These are phyloP conservation scores for Drosophila atripex DNA, from an alignment of 2,888 invertebrate species.

Conservation along the genomic window DNA sequence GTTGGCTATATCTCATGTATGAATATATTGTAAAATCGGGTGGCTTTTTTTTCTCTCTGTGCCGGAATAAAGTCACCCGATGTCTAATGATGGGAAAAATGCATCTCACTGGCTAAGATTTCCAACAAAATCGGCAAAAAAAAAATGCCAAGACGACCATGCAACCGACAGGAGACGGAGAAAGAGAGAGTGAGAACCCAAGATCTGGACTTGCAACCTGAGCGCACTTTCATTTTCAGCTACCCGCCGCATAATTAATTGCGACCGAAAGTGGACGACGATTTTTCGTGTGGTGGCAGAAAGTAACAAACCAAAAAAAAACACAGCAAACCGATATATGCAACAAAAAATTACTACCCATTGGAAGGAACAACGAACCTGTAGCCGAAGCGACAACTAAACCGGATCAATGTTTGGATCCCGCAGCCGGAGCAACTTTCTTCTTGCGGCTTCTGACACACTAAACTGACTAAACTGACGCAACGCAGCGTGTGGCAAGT, in stretches of 20 bases:
- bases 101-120: slow-evolving; percentile 6
- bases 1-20: background rate
- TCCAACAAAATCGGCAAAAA: slow-evolving; percentile 20
- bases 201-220: slow-evolving; percentile 37
- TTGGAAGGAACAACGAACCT: slow-evolving; percentile 70
- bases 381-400: slow-evolving; percentile 65
- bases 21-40: background rate
- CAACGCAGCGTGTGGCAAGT: slow-evolving; percentile 70
- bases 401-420: slow-evolving; percentile 68
- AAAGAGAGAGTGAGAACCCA: slow-evolving; percentile 47
- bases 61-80: background rate
- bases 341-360: slow-evolving; percentile 20
- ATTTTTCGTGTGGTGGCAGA: slow-evolving; percentile 73
- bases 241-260: slow-evolving; percentile 75
- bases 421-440: slow-evolving; percentile 66
- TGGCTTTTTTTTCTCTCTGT: background rate
- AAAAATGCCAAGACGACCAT: slow-evolving; percentile 21
- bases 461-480: slow-evolving; percentile 80
- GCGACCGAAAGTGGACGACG: slow-evolving; percentile 80
- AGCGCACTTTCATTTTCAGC: slow-evolving; percentile 76
- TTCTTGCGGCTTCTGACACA: slow-evolving; percentile 78
- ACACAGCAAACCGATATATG: background rate
- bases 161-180: slow-evolving; percentile 6
- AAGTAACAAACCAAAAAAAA: slow-evolving; percentile 65
- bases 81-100: slow-evolving; percentile 45